Conservation (phyloP, 2,888 invertebrate species). For the Meiosimyza platycephala region DNA sequence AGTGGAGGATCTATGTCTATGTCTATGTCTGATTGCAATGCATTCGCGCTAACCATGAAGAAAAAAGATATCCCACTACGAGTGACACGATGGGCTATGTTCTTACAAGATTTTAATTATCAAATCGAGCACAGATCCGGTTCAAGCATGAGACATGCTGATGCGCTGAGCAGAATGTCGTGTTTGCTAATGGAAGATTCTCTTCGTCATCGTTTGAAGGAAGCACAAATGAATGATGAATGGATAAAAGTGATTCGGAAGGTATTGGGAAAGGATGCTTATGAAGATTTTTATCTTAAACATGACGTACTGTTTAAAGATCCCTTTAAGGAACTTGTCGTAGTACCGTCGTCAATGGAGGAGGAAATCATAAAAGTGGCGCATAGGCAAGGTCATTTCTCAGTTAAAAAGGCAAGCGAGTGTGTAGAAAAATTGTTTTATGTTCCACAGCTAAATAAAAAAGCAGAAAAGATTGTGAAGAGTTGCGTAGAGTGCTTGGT, state of each 20-base stretch:
- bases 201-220: slow-evolving; percentile 21
- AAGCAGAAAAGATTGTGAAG: not conserved
- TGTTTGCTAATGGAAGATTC: slow-evolving; percentile 23
- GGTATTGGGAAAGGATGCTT: slow-evolving; percentile 12
- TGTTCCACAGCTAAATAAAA: not conserved
- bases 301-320: slow-evolving; percentile 39
- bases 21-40: slow-evolving; percentile 52
- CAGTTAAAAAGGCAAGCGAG: slow-evolving; percentile 6
- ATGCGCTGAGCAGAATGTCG: slow-evolving; percentile 21
- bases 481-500: slow-evolving; percentile 19
- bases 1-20: slow-evolving; percentile 35
- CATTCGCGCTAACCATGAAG: slow-evolving; percentile 47
- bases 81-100: slow-evolving; percentile 35
- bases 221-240: slow-evolving; percentile 17
- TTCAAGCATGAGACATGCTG: slow-evolving; percentile 35
- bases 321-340: slow-evolving; percentile 44
- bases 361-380: slow-evolving; percentile 55
- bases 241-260: slow-evolving; percentile 29
- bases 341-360: slow-evolving; percentile 56
- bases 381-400: slow-evolving; percentile 58
- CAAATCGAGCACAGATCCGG: slow-evolving; percentile 32
- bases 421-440: slow-evolving; percentile 4
- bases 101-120: slow-evolving; percentile 35
- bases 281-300: slow-evolving; percentile 28
- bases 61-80: slow-evolving; percentile 38